Percentiles rank a stretch among this genome's conserved stretches.
These are phyloP conservation scores for Dastarcus helophoroides DNA, from an alignment of 2,888 invertebrate genomes.

Conservation along the genomic window DNA sequence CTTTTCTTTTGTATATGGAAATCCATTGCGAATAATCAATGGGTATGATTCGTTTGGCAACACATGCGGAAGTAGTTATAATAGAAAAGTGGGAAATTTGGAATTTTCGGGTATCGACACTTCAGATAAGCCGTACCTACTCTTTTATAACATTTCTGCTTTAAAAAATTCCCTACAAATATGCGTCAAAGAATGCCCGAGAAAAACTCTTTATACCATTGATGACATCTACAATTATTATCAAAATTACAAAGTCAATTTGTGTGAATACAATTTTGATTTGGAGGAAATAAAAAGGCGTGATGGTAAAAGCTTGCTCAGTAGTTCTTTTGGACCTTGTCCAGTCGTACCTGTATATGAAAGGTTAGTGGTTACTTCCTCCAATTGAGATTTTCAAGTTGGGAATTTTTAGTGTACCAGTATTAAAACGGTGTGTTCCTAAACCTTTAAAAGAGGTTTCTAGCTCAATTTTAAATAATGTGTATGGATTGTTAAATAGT, in stretches of 20 bases:
- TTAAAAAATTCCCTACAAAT: conserved; percentile 69
- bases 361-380: conserved; percentile 38
- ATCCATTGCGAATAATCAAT: conserved; percentile 74
- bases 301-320: conserved; percentile 20
- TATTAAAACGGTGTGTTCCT: conserved; percentile 84
- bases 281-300: conserved; percentile 39
- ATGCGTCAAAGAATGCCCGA: conserved; percentile 83
- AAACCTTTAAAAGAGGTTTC: conserved; percentile 54
- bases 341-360: conserved; percentile 68
- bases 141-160: conserved; percentile 73
- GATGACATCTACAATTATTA: conserved; percentile 64
- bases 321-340: conserved; percentile 57
- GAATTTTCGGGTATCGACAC: conserved; percentile 73
- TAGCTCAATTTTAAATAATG: conserved; percentile 51
- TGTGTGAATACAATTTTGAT: conserved; percentile 65
- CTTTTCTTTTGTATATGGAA: conserved; percentile 81
- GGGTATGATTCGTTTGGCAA: conserved; percentile 93
- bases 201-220: conserved; percentile 47
- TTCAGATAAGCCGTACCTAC: conserved; percentile 62
- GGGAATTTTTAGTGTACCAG: conserved; percentile 46
- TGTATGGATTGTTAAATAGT: conserved; percentile 73
- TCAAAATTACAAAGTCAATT: conserved; percentile 55
- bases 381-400: background rate
- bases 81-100: conserved; percentile 61
- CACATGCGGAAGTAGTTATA: conserved; percentile 76